Evolutionary conservation across 2,888 invertebrate species (phyloP).

Genomic region (Drosophila greeni): DNA sequence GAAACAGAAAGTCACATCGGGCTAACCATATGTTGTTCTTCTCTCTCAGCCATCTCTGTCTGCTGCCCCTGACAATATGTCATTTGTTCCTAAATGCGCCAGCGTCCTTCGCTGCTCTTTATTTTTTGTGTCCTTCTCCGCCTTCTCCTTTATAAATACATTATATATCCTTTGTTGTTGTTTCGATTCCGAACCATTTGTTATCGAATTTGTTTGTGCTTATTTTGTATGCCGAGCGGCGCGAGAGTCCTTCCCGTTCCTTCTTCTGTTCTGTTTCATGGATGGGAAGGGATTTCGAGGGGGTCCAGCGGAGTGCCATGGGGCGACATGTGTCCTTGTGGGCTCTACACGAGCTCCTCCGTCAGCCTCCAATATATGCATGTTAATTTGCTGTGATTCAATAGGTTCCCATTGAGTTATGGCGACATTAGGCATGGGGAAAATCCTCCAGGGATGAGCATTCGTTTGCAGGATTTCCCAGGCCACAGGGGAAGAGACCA

Average conservation of each 20-base stretch:
- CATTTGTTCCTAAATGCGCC: constrained; percentile 63
- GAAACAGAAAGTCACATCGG: constrained; percentile 41
- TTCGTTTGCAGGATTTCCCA: constrained; percentile 29
- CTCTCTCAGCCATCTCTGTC: constrained; percentile 13
- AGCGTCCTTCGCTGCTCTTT: constrained; percentile 46
- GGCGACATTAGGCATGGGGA: constrained; percentile 57
- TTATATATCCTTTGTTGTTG: constrained; percentile 52
- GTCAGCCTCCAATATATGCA: constrained; percentile 48
- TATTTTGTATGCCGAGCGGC: constrained; percentile 60
- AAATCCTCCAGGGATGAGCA: constrained; percentile 34
- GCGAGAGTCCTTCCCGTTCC: constrained; percentile 16
- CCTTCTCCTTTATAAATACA: constrained; percentile 41
- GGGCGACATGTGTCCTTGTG: constrained; percentile 50
- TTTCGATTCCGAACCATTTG: constrained; percentile 69
- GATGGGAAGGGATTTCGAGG: constrained; percentile 29
- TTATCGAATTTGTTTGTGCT: constrained; percentile 69
- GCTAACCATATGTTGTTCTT: constrained; percentile 22
- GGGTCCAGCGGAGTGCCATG: constrained; percentile 20
- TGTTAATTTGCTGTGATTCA: constrained; percentile 73
- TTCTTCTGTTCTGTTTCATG: constrained; percentile 6
- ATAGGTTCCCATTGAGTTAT: constrained; percentile 69
- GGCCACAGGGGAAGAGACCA: constrained; percentile 2
- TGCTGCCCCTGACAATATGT: constrained; percentile 67
- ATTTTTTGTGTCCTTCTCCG: constrained; percentile 21
- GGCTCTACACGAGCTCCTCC: constrained; percentile 25